Evolutionary conservation across 35 echinoderm and acorn worm species (phyloP).

Genomic region (Heliocidaris tuberculata): DNA sequence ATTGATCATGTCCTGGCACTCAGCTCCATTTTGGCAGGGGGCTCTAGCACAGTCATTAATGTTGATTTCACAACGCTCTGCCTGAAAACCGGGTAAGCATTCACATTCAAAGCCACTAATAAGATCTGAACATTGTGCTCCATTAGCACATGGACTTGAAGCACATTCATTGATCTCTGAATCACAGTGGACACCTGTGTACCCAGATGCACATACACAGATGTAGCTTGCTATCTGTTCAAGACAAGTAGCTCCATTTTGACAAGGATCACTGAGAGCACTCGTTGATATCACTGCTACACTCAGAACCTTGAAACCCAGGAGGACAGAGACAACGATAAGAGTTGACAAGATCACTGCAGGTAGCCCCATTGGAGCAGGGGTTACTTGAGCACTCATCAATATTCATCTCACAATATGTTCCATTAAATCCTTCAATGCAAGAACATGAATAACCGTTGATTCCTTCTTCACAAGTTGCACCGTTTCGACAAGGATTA

Average conservation of each 20-base stretch:
- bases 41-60: constrained; percentile 55
- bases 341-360: constrained; percentile 54
- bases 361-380: constrained; percentile 44
- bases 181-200: constrained; percentile 53
- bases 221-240: constrained; percentile 53
- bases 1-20: constrained; percentile 47
- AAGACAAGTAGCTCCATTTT: constrained; percentile 56
- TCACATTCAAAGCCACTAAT: constrained; percentile 49
- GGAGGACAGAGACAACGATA: constrained; percentile 52
- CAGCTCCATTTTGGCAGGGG: constrained; percentile 54
- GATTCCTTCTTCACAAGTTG: constrained; percentile 44
- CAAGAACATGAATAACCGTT: constrained; percentile 57
- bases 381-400: constrained; percentile 57
- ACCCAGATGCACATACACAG: constrained; percentile 55
- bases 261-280: constrained; percentile 62
- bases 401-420: constrained; percentile 57
- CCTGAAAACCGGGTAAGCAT: constrained; percentile 52
- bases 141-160: constrained; percentile 59
- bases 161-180: constrained; percentile 58
- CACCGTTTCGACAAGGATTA: constrained; percentile 54
- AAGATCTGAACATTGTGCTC: constrained; percentile 40
- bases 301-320: constrained; percentile 57
- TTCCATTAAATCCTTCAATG: constrained; percentile 49
- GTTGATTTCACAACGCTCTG: constrained; percentile 42
- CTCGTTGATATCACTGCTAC: constrained; percentile 55